Evolutionary conservation across 2,113 vertebrate species (phyloP).

Genomic region (Onychostruthus taczanowskii): DNA sequence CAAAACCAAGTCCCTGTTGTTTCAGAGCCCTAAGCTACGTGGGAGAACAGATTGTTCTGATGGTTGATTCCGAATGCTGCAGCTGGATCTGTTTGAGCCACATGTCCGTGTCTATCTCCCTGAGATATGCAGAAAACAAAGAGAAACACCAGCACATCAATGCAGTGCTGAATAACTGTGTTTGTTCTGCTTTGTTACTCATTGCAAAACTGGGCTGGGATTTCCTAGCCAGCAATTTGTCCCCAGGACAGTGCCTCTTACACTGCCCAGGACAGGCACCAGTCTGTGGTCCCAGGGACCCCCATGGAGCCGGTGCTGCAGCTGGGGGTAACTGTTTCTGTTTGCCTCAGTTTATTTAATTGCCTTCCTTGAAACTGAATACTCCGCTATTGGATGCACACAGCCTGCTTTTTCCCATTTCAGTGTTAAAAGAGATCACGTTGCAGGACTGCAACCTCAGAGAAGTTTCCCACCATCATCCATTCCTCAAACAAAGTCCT

Average conservation of each 20-base stretch:
- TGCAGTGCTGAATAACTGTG: not conserved
- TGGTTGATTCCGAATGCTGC: not conserved
- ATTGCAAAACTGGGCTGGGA: not conserved
- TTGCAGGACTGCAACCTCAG: not conserved
- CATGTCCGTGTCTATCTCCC: not conserved
- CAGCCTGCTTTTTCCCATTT: not conserved
- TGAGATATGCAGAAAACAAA: not conserved
- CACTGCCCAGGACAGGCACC: not conserved
- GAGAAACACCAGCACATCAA: not conserved
- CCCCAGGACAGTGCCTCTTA: fast-evolving
- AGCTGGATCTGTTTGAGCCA: not conserved
- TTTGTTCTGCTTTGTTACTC: not conserved
- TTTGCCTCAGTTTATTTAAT: not conserved
- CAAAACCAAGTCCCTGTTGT: not conserved
- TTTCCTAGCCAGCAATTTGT: not conserved
- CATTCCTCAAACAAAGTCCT: not conserved
- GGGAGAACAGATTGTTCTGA: not conserved
- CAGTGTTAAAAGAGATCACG: not conserved
- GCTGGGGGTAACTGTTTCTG: not conserved
- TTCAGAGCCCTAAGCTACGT: not conserved
- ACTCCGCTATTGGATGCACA: not conserved
- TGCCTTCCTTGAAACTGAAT: not conserved
- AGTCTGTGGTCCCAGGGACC: not conserved
- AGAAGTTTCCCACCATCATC: not conserved
- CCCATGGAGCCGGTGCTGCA: fast-evolving